These are phyloP conservation scores for Anguilla marmorata DNA, from an alignment of 2,797 vertebrate species.

Conservation along the genomic window DNA sequence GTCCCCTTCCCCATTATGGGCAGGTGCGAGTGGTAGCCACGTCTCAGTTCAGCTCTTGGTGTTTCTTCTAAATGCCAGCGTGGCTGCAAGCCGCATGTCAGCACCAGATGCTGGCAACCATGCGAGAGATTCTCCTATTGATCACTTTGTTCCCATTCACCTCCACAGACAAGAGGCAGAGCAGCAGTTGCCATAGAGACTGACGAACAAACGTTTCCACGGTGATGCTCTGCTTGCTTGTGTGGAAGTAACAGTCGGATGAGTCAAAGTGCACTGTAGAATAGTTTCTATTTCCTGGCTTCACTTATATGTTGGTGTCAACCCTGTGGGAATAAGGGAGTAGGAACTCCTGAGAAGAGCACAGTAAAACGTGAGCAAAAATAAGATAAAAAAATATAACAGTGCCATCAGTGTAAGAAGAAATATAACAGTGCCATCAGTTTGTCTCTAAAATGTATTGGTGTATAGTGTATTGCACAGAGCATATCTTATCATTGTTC, in stretches of 20 bases:
- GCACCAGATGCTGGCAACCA: not conserved
- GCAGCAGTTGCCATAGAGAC: conserved; percentile 55
- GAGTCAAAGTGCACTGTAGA: conserved; percentile 27
- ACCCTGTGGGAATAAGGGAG: not conserved
- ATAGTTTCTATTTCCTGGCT: not conserved
- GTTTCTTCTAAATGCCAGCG: not conserved
- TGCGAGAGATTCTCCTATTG: conserved; percentile 16
- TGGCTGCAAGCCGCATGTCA: not conserved
- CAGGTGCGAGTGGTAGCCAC: not conserved
- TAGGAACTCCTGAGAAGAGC: not conserved
- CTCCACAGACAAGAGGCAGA: conserved; percentile 44
- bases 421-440: too few species aligned
- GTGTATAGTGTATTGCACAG: not conserved
- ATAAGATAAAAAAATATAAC: too few species aligned
- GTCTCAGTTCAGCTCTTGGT: not conserved
- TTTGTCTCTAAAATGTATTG: not conserved
- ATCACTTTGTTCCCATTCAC: conserved; percentile 45
- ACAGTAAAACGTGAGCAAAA: not conserved
- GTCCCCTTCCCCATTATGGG: not conserved
- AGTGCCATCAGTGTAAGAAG: not conserved
- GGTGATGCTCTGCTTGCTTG: conserved; percentile 46
- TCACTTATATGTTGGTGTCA: not conserved
- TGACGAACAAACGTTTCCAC: conserved; percentile 48
- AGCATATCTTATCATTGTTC: not conserved
- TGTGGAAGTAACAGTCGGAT: conserved; percentile 43